Base-by-base conservation (phyloP, 1,140 invertebrate genomes). In the Camponotus vicinus region DNA sequence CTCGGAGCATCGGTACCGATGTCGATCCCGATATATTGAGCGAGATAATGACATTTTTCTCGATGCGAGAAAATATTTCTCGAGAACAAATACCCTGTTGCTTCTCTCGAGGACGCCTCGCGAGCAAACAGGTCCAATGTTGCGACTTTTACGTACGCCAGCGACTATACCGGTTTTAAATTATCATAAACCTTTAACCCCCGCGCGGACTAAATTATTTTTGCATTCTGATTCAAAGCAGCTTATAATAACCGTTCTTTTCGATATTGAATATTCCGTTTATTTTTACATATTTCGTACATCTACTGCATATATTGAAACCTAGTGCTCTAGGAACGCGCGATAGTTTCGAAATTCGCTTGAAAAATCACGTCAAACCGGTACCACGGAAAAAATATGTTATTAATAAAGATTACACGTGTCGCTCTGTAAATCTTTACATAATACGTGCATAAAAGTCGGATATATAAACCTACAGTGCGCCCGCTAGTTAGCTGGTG, bases 101-200 rank as follows among this genome's bases (percentile, higher is more conserved):
- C 2, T n/a, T 55, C 11, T 13, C 13, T 45, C 40, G 77, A 80
- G 27, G 34, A 79, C 8, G 11, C 18, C 13, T 4, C 27, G 63
- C n/a, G 6, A 37, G 32, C 49, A 61, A n/a, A 32, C 57, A 32
- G 71, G 8, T 63, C 11, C 71, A 15, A 77, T 15, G 13, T 18
- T 37, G 66, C 37, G 37, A 42, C 27, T 52, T 64, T 80, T 40
- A 52, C 4, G 15, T 18, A 70, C 49, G 27, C 27, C 27, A 18
- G 45, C 45, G 82, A 85, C 59, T 76, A 78, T 78, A 78, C 79
- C 79, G 79, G 27, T 75, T 83, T 83, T 45, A 75, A 83, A 83
- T 75, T 75, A 83, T 73, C 67, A 49, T 75, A 75, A 83, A 75
- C 69, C 52, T 27, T 59, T 49, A 63, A 83, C 42, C 67, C 69